phyloP scores from a whole-genome alignment of 92 coral and sea anemone genomes.

The Desmophyllum pertusum region DNA sequence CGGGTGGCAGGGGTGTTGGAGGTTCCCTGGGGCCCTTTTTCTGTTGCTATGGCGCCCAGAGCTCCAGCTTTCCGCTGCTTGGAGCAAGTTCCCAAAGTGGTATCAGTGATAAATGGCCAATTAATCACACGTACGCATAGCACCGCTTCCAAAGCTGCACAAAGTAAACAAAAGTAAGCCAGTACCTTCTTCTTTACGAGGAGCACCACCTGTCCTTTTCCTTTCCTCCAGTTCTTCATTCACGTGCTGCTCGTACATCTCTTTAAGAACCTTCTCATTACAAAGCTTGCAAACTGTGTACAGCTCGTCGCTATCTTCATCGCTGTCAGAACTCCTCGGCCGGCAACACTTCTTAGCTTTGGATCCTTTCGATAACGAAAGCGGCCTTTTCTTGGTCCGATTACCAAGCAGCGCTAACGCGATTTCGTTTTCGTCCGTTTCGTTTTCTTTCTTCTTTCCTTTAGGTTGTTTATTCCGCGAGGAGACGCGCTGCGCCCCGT shows the following conservation, averaged over 20 bases:
- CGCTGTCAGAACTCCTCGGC: slow-evolving; percentile 25
- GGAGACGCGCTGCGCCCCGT: slow-evolving; percentile 29
- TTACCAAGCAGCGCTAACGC: slow-evolving; percentile 25
- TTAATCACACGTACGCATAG: too few species aligned
- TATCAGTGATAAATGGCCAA: too few species aligned
- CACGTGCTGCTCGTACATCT: slow-evolving; percentile 18
- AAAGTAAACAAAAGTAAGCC: background rate
- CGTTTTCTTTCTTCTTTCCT: background rate
- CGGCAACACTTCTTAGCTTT: slow-evolving; percentile 20
- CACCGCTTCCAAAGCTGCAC: background rate
- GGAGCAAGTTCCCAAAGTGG: too few species aligned
- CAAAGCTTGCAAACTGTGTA: slow-evolving; percentile 27
- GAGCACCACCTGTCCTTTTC: background rate
- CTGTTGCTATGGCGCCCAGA: too few species aligned
- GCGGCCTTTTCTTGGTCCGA: slow-evolving; percentile 22
- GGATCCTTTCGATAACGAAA: slow-evolving; percentile 9
- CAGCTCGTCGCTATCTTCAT: slow-evolving; percentile 34
- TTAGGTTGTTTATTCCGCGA: background rate
- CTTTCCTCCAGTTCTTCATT: slow-evolving; percentile 34
- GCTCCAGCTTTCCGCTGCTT: too few species aligned
- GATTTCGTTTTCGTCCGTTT: slow-evolving; percentile 24
- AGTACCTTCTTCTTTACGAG: slow-evolving; percentile 22
- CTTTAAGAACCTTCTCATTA: slow-evolving; percentile 35
- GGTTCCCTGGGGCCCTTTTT: too few species aligned
- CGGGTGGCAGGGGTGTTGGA: too few species aligned